Evolutionary conservation across 2,888 invertebrate genomes (phyloP).

Genomic region (Diarsia mendica): DNA sequence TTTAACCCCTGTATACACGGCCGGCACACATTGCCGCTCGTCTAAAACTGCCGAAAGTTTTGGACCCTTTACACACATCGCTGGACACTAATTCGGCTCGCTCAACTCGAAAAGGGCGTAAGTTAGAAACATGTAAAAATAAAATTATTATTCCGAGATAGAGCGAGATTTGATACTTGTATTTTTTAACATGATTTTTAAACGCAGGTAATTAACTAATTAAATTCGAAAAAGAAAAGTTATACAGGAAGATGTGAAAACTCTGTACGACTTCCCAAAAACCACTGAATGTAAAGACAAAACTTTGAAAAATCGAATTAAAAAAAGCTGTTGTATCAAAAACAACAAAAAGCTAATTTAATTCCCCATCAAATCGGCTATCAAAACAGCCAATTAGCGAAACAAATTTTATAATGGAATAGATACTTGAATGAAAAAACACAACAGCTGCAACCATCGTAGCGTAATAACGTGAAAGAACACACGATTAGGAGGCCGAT

Average conservation of each 20-base stretch:
- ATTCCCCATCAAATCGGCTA: slow-evolving; percentile 56
- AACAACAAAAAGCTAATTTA: slow-evolving; percentile 25
- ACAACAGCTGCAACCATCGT: slow-evolving; percentile 79
- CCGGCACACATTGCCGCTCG: slow-evolving; percentile 67
- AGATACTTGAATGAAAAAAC: slow-evolving; percentile 65
- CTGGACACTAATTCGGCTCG: slow-evolving; percentile 83
- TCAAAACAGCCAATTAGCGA: slow-evolving; percentile 74
- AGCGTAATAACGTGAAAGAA: slow-evolving; percentile 76
- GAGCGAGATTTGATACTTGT: neutral
- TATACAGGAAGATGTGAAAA: too few species aligned
- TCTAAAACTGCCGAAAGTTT: slow-evolving; percentile 84
- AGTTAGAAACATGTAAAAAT: slow-evolving; percentile 63
- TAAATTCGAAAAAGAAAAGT: neutral
- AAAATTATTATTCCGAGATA: slow-evolving; percentile 22
- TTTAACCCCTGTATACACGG: slow-evolving; percentile 76
- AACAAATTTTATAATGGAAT: slow-evolving; percentile 68
- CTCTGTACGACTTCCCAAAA: neutral
- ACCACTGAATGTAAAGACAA: neutral
- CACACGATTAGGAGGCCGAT: slow-evolving; percentile 73
- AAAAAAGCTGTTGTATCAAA: neutral
- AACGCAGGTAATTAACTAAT: neutral
- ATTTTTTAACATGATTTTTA: neutral
- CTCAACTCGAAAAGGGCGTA: slow-evolving; percentile 78
- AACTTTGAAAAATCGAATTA: neutral
- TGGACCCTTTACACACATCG: slow-evolving; percentile 87